Evolutionary conservation across 2,797 vertebrate species (phyloP).

Genomic region (Coendou prehensilis): DNA sequence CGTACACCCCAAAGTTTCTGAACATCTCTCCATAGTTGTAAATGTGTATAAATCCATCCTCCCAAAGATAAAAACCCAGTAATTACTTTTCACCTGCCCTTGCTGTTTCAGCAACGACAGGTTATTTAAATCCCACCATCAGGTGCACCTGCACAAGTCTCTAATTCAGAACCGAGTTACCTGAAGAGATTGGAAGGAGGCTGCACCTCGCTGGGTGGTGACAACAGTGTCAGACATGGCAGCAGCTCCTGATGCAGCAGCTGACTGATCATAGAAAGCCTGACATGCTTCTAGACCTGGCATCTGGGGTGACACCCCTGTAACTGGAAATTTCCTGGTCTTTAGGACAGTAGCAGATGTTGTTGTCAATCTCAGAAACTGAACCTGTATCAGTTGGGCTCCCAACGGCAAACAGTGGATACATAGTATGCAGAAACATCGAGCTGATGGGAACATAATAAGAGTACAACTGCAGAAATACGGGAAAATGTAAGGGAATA

Average conservation of each 20-base stretch:
- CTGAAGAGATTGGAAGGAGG: neutral
- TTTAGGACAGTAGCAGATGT: neutral
- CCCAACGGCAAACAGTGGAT: neutral
- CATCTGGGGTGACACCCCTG: neutral
- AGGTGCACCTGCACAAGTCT: neutral
- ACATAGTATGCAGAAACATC: neutral
- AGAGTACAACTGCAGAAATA: neutral
- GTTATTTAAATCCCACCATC: slow-evolving; percentile 27
- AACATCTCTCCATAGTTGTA: neutral
- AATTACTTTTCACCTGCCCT: neutral
- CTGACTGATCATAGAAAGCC: neutral
- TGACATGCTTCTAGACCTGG: neutral
- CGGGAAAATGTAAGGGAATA: neutral
- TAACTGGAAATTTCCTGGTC: neutral
- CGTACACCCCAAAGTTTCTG: neutral
- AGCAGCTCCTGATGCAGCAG: neutral
- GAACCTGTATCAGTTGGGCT: neutral
- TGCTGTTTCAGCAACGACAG: neutral
- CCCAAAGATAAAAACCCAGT: neutral
- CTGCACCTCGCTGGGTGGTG: neutral
- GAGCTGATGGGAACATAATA: slow-evolving; percentile 1
- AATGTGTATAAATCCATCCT: neutral
- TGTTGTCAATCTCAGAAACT: slow-evolving; percentile 16
- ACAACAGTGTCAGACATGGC: no score
- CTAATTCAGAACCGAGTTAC: neutral